These are phyloP conservation scores for Nasonia longicornis DNA, from an alignment of 1,140 invertebrate genomes.

Conservation along the genomic window DNA sequence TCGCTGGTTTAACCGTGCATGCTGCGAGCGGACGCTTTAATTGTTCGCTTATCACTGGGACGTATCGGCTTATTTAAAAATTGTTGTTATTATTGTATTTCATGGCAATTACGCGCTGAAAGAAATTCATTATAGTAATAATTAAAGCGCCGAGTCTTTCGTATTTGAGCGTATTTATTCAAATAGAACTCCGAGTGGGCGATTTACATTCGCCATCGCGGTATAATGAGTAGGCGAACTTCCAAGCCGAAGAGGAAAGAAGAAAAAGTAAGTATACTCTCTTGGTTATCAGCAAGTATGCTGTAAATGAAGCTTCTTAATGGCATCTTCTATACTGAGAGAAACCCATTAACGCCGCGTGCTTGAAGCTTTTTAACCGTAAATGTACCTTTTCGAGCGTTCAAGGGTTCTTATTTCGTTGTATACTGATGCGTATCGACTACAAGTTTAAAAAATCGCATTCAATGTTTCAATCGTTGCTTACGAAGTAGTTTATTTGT, in stretches of 20 bases:
- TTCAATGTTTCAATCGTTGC: too few species aligned
- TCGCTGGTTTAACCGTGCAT: background rate
- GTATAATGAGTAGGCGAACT: background rate
- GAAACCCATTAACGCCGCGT: slow-evolving; percentile 13
- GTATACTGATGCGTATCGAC: background rate
- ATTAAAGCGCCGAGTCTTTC: too few species aligned
- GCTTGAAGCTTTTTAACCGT: background rate
- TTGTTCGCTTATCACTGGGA: background rate
- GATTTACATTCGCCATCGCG: background rate
- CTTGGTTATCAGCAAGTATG: background rate
- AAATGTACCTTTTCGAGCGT: background rate
- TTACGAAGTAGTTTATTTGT: too few species aligned
- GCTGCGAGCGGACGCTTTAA: background rate
- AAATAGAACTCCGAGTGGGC: too few species aligned
- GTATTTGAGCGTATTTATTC: too few species aligned
- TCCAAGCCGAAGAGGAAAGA: background rate
- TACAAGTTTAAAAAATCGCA: too few species aligned
- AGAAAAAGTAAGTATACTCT: too few species aligned
- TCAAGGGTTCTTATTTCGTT: background rate
- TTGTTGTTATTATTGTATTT: background rate
- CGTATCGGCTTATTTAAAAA: background rate
- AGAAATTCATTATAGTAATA: too few species aligned
- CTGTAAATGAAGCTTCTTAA: background rate
- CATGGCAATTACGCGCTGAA: too few species aligned
- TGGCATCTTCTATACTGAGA: too few species aligned